phyloP scores from a whole-genome alignment of 30 jellyfish, hydroid and myxozoan species.

The Aurelia sp. region DNA sequence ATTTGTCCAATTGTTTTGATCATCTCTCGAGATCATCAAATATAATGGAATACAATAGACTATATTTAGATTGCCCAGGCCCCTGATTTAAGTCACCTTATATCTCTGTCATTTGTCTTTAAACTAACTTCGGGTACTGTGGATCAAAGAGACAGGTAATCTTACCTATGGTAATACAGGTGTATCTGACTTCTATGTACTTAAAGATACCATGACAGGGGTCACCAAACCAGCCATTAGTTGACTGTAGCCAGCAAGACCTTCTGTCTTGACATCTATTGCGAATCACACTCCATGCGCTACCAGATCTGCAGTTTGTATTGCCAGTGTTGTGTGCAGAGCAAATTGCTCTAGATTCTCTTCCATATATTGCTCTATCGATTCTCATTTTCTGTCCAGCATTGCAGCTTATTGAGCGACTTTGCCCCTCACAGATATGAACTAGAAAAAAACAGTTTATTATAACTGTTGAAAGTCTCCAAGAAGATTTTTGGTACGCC shows the following conservation, averaged over 20 bases:
- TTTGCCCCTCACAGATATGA: constrained; percentile 47
- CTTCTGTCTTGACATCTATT: constrained; percentile 17
- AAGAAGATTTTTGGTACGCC: too few relatives aligned
- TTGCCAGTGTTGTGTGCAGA: constrained; percentile 35
- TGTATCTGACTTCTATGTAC: constrained; percentile 57
- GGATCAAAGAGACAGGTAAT: too few relatives aligned
- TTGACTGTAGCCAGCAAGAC: constrained; percentile 30
- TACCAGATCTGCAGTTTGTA: constrained; percentile 60
- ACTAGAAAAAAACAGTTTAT: not conserved
- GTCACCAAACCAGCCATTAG: constrained; percentile 71
- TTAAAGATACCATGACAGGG: constrained; percentile 58
- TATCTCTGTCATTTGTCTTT: too few relatives aligned
- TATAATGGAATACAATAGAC: too few relatives aligned
- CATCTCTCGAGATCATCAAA: too few relatives aligned
- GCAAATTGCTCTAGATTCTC: constrained; percentile 32
- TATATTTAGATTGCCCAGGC: too few relatives aligned
- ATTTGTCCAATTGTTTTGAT: too few relatives aligned
- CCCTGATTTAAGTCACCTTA: too few relatives aligned
- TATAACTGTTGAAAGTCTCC: too few relatives aligned
- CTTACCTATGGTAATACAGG: constrained; percentile 61
- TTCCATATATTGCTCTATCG: constrained; percentile 67
- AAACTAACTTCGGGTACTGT: not conserved
- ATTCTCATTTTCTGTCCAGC: constrained; percentile 45
- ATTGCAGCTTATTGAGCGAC: constrained; percentile 42
- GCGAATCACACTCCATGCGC: constrained; percentile 30